phyloP scores from a whole-genome alignment of 2,888 invertebrate genomes.

The Mycalesis mineus region DNA sequence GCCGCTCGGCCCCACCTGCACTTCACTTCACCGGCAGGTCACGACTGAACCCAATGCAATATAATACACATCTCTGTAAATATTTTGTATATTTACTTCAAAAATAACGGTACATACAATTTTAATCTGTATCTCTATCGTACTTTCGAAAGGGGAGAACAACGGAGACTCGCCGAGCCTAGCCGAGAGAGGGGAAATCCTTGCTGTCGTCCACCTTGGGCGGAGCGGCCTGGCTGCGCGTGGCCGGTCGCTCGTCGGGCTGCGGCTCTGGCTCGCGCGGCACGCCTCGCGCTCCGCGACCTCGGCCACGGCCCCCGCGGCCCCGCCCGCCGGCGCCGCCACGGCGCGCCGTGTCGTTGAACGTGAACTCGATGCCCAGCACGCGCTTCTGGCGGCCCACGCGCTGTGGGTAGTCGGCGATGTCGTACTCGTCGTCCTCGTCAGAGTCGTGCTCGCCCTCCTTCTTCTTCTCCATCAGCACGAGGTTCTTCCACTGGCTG shows the following conservation, averaged over 20 bases:
- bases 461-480: constrained; percentile 87
- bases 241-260: constrained; percentile 53
- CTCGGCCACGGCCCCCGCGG: constrained; percentile 78
- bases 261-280: constrained; percentile 53
- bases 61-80: constrained; percentile 76
- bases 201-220: constrained; percentile 97
- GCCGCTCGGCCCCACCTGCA: constrained; percentile 37
- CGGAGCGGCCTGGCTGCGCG: constrained; percentile 66
- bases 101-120: constrained; percentile 78
- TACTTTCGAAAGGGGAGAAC: constrained; percentile 68
- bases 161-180: constrained; percentile 66
- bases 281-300: constrained; percentile 63
- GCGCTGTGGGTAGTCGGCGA: constrained; percentile 89
- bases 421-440: constrained; percentile 85
- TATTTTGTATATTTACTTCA: constrained; percentile 79
- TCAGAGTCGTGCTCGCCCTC: constrained; percentile 82
- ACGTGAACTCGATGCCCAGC: constrained; percentile 92
- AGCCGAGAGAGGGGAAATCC: constrained; percentile 96
- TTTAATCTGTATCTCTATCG: constrained; percentile 74
- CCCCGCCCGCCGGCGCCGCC: constrained; percentile 84
- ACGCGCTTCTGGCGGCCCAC: constrained; percentile 92
- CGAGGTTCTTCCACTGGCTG: constrained; percentile 95
- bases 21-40: constrained; percentile 35
- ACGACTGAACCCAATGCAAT: constrained; percentile 56
- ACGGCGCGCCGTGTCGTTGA: constrained; percentile 87